Conservation (phyloP, 2,888 invertebrate genomes). For the Miltochrista miniata region DNA sequence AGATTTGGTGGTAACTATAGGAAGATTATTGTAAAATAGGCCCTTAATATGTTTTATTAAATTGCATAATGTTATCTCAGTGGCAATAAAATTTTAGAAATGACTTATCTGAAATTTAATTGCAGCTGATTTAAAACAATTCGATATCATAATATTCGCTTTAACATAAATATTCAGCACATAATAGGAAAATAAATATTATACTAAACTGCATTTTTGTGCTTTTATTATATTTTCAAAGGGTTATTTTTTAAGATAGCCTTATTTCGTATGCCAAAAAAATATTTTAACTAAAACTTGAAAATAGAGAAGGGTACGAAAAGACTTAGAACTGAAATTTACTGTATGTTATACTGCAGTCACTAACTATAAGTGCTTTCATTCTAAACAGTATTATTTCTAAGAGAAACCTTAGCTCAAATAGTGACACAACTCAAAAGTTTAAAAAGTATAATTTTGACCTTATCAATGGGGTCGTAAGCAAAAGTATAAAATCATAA, state of each 20-base stretch:
- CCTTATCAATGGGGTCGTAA: no score
- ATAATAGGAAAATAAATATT: not conserved
- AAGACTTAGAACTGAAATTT: not conserved
- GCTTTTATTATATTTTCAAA: not conserved
- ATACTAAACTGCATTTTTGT: not conserved
- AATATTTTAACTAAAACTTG: not conserved
- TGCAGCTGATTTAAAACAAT: not conserved
- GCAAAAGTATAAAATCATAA: no score
- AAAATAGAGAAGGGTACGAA: not conserved
- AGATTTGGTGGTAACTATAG: no score
- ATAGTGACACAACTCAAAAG: no score
- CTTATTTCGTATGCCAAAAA: not conserved
- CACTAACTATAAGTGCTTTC: not conserved
- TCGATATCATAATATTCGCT: conserved; percentile 4
- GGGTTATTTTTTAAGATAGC: not conserved
- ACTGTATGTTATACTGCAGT: not conserved
- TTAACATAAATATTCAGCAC: not conserved
- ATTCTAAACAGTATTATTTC: not conserved
- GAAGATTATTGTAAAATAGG: no score
- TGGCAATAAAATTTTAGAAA: not conserved
- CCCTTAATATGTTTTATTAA: not conserved
- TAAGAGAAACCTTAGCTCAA: no score
- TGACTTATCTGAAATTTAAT: not conserved
- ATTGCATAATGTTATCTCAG: conserved; percentile 1
- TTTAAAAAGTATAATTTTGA: no score